Conservation (phyloP, 92 coral and sea anemone species). For the Phenganax subtilis region DNA sequence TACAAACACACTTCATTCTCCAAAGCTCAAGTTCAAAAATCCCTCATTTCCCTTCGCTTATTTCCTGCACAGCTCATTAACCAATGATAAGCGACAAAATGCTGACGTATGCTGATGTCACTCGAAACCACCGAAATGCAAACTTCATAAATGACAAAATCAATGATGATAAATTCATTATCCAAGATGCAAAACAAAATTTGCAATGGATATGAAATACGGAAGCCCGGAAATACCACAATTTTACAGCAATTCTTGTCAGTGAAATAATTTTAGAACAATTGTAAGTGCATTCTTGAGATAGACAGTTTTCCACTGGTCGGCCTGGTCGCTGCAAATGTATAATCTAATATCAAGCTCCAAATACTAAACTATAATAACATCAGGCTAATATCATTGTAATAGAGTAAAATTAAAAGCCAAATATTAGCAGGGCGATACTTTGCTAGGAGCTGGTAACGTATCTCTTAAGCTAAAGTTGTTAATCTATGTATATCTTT, state of each 20-base stretch:
- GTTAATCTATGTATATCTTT: too few relatives aligned
- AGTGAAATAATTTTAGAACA: too few relatives aligned
- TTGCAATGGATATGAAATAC: neutral
- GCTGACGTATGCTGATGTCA: slow-evolving; percentile 20
- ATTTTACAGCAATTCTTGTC: neutral
- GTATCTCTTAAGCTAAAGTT: too few relatives aligned
- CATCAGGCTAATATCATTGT: too few relatives aligned
- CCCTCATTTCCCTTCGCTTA: slow-evolving; percentile 34
- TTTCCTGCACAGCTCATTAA: slow-evolving; percentile 16
- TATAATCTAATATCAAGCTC: too few relatives aligned
- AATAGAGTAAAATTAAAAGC: too few relatives aligned
- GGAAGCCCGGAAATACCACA: neutral
- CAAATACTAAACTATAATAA: too few relatives aligned
- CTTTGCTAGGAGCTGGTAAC: too few relatives aligned
- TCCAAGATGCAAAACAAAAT: neutral
- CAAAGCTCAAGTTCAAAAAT: slow-evolving; percentile 8
- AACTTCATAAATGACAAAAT: neutral
- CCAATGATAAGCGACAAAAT: slow-evolving; percentile 15
- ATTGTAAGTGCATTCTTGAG: too few relatives aligned
- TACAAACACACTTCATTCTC: slow-evolving; percentile 3
- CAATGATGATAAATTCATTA: neutral
- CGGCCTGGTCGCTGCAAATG: too few relatives aligned
- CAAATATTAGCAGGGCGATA: too few relatives aligned
- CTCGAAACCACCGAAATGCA: neutral
- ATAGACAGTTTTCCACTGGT: too few relatives aligned